Conservation (phyloP, 2,888 invertebrate genomes). For the Rhagonycha fulva region DNA sequence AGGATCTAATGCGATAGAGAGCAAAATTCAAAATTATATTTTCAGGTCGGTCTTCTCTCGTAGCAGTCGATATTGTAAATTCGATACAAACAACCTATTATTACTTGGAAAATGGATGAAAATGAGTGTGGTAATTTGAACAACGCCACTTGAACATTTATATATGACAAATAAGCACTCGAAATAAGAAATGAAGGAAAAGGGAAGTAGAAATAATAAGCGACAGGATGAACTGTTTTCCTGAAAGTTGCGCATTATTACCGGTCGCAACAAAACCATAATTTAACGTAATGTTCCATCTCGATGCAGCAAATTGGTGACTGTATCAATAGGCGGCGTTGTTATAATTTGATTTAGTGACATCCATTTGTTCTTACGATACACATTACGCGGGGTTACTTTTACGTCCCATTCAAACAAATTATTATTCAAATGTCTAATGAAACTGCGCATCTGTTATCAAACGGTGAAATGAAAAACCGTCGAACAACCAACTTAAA, state of each 20-base stretch:
- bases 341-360: conserved; percentile 38
- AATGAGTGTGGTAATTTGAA: conserved; percentile 14
- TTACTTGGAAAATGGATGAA: conserved; percentile 9
- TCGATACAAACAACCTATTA: not conserved
- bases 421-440: conserved; percentile 25
- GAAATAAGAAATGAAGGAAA: conserved; percentile 30
- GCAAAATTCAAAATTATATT: conserved; percentile 3
- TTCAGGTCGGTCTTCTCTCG: not conserved
- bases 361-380: conserved; percentile 19
- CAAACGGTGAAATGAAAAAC: conserved; percentile 9
- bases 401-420: conserved; percentile 15
- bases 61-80: not conserved
- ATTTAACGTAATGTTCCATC: conserved; percentile 37
- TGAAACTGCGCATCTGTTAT: conserved; percentile 7
- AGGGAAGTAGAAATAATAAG: conserved; percentile 42
- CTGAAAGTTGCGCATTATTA: conserved; percentile 33
- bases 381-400: conserved; percentile 25
- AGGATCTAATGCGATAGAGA: conserved; percentile 26
- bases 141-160: conserved; percentile 31
- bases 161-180: conserved; percentile 35
- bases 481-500: conserved; percentile 9
- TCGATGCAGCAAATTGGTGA: conserved; percentile 39
- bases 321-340: conserved; percentile 34
- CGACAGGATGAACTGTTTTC: conserved; percentile 40
- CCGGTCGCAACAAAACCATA: conserved; percentile 34